A percentile compares a stretch with the other conserved stretches of the same genome.
phyloP scores from a whole-genome alignment of 2,797 vertebrate species.

The Fundulus diaphanus region DNA sequence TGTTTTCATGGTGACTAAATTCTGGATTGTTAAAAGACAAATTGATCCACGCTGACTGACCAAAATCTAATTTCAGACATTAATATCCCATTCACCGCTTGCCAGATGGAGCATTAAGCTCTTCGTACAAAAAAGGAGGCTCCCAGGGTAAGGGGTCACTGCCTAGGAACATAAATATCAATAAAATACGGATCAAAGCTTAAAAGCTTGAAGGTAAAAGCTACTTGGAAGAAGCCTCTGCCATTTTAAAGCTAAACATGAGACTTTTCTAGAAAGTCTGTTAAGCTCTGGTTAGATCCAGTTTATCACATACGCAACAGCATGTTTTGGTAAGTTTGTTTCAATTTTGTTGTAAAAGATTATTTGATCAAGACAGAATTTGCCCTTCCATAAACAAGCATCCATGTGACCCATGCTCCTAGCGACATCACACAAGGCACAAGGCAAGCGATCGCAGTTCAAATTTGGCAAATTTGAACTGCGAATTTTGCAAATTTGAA shows the following conservation, averaged over 20 bases:
- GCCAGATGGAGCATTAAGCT: not conserved
- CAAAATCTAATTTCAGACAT: not conserved
- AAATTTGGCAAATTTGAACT: no score
- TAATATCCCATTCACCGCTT: not conserved
- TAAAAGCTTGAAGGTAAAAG: not conserved
- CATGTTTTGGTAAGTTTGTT: not conserved
- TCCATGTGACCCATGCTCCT: not conserved
- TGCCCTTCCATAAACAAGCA: not conserved
- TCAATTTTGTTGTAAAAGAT: not conserved
- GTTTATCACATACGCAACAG: not conserved
- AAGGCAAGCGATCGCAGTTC: not conserved
- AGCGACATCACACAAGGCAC: not conserved
- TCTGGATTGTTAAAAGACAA: not conserved
- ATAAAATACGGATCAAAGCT: not conserved
- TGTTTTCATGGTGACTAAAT: not conserved
- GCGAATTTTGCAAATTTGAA: no score
- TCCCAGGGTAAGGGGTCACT: not conserved
- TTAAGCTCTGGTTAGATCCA: not conserved
- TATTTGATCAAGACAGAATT: not conserved
- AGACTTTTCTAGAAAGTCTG: not conserved
- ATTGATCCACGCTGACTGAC: not conserved
- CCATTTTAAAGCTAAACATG: not conserved
- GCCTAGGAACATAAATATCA: not conserved
- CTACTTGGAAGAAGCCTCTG: not conserved
- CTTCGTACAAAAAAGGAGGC: not conserved